Percentiles rank a stretch among this genome's conserved stretches.
Conservation (phyloP, 2,797 vertebrate species). For the Lindbergichthys nudifrons region DNA sequence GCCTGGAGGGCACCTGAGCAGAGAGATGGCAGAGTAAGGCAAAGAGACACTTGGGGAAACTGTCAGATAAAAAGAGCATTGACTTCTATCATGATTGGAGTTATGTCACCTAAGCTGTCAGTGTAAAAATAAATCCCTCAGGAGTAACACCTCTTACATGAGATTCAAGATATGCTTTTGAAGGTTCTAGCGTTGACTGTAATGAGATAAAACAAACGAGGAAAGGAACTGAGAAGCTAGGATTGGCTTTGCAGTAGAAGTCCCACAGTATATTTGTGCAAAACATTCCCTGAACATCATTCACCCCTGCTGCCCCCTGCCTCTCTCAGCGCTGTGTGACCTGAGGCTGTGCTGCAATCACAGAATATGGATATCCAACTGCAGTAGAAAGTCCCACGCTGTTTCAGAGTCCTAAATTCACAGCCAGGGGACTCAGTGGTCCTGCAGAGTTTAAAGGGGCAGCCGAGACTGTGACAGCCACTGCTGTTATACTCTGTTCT, state of each 20-base stretch:
- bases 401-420: constrained; percentile 51
- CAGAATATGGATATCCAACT: constrained; percentile 59
- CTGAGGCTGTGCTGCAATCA: constrained; percentile 60
- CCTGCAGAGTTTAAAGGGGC: constrained; percentile 67
- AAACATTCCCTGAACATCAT: constrained; percentile 67
- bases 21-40: constrained; percentile 30
- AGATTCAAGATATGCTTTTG: constrained; percentile 65
- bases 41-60: constrained; percentile 44
- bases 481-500: constrained; percentile 30
- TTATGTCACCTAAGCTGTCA: constrained; percentile 56
- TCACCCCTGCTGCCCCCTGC: constrained; percentile 46
- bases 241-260: constrained; percentile 50
- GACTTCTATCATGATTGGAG: constrained; percentile 32
- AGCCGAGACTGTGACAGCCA: constrained; percentile 34
- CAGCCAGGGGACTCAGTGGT: constrained; percentile 55
- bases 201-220: constrained; percentile 3
- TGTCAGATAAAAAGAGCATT: constrained; percentile 45
- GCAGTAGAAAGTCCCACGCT: constrained; percentile 52
- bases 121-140: constrained; percentile 60
- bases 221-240: constrained; percentile 33
- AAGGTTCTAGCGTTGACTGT: constrained; percentile 48
- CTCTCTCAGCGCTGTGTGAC: constrained; percentile 47
- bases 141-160: constrained; percentile 60
- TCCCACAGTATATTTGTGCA: constrained; percentile 59
- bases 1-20: constrained; percentile 87